Evolutionary conservation across 2,113 vertebrate genomes (phyloP).

Genomic region (Osmerus eperlanus): DNA sequence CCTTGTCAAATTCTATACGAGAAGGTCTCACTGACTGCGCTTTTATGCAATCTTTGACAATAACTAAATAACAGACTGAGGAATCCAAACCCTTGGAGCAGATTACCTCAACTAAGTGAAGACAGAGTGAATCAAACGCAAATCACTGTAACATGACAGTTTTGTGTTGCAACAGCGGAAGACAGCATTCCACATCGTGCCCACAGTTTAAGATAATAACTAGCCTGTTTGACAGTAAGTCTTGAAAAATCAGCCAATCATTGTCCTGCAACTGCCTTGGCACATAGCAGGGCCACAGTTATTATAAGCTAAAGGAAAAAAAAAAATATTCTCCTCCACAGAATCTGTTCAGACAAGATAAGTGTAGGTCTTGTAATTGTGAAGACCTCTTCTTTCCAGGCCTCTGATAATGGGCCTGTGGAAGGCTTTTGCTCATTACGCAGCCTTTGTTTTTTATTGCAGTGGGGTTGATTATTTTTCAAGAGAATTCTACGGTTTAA

Average conservation of each 20-base stretch:
- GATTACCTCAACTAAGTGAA: not conserved
- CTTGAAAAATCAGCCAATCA: not conserved
- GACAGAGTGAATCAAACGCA: not conserved
- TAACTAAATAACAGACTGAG: not conserved
- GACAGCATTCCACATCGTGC: constrained; percentile 32
- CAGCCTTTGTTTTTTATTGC: constrained; percentile 60
- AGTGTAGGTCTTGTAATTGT: constrained; percentile 65
- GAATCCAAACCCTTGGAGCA: not conserved
- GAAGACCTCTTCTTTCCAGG: constrained; percentile 55
- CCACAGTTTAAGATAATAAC: constrained; percentile 41
- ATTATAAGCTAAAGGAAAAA: constrained; percentile 44
- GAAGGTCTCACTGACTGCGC: too few species aligned
- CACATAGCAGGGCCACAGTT: constrained; percentile 16
- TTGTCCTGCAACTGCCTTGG: constrained; percentile 7
- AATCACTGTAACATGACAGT: constrained; percentile 57
- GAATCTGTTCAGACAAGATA: constrained; percentile 67
- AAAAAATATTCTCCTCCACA: constrained; percentile 42
- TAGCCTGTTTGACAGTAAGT: constrained; percentile 13
- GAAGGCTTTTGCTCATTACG: constrained; percentile 61
- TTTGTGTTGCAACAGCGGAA: constrained; percentile 47
- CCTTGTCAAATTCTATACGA: too few species aligned
- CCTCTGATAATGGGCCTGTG: constrained; percentile 60
- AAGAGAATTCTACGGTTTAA: constrained; percentile 55
- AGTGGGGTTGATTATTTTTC: constrained; percentile 53
- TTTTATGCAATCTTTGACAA: too few species aligned